A percentile compares a stretch with the other conserved stretches of the same genome.
Conservation (phyloP, 2,113 vertebrate genomes). For the Turdus rufiventris region DNA sequence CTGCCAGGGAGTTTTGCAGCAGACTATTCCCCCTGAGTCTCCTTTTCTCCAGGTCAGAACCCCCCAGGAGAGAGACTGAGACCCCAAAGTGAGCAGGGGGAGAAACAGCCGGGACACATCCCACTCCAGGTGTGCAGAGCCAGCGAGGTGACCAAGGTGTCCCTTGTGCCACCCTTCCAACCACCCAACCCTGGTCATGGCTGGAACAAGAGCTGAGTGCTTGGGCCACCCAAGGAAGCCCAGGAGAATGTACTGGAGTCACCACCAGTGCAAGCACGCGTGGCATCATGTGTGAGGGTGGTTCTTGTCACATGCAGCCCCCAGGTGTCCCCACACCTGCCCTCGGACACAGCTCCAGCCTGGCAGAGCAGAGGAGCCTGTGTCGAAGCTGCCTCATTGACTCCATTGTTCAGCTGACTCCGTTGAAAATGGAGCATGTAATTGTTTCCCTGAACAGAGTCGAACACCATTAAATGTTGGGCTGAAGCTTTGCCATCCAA, state of each 20-base stretch:
- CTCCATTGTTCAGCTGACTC: constrained; percentile 59
- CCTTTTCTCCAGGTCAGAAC: background rate
- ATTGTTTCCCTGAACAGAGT: constrained; percentile 61
- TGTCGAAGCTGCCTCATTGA: constrained; percentile 43
- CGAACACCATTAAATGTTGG: constrained; percentile 47
- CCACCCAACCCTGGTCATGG: accelerated
- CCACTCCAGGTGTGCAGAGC: background rate
- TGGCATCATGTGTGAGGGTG: accelerated
- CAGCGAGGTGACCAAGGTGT: accelerated
- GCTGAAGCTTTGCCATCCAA: constrained; percentile 62
- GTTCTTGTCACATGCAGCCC: background rate
- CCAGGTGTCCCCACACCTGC: background rate
- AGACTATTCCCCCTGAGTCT: accelerated
- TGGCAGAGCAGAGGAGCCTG: background rate
- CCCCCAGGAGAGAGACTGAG: no score
- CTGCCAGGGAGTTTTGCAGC: background rate
- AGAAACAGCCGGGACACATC: background rate
- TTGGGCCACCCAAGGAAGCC: background rate
- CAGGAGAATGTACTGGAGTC: accelerated
- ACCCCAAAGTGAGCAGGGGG: background rate
- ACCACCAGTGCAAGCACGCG: background rate
- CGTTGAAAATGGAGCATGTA: constrained; percentile 64
- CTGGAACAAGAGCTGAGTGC: background rate
- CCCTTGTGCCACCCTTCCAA: background rate
- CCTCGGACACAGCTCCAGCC: background rate